A percentile compares a stretch with the other conserved stretches of the same genome.
These are phyloP conservation scores for Siphamia tubifer DNA, from an alignment of 2,113 vertebrate genomes.

Conservation along the genomic window DNA sequence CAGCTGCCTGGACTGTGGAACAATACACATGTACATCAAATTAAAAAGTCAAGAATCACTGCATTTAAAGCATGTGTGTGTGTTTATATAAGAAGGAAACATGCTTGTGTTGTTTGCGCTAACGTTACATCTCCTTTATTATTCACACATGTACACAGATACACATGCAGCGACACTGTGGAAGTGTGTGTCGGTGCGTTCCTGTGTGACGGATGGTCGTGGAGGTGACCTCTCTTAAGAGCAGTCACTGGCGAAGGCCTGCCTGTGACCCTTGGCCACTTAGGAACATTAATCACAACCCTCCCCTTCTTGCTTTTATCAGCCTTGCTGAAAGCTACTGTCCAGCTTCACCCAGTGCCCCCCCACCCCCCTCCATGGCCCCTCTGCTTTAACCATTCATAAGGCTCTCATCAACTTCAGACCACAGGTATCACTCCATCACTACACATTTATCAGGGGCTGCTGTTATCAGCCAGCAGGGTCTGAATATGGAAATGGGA, in stretches of 20 bases:
- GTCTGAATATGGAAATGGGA: constrained; percentile 98
- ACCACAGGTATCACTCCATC: constrained; percentile 96
- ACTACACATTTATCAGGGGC: constrained; percentile 92
- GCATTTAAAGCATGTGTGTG: background rate
- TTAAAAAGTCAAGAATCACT: background rate
- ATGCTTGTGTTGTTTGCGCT: background rate
- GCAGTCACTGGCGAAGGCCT: constrained; percentile 81
- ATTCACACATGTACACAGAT: background rate
- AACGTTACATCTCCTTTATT: background rate
- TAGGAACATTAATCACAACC: constrained; percentile 95
- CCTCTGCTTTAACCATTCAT: constrained; percentile 64
- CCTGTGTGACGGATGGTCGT: constrained; percentile 83
- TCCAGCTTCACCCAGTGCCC: constrained; percentile 78
- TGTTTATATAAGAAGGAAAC: background rate
- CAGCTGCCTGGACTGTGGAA: constrained; percentile 12
- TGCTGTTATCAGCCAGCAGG: constrained; percentile 89
- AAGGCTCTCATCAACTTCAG: constrained; percentile 67
- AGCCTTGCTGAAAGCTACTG: constrained; percentile 89
- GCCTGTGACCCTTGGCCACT: constrained; percentile 89
- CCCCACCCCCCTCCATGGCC: constrained; percentile 45
- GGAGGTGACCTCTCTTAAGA: constrained; percentile 89
- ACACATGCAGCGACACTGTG: background rate
- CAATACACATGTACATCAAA: background rate
- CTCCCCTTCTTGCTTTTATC: constrained; percentile 82
- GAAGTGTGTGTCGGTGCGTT: constrained; percentile 29